Base-by-base conservation (phyloP, 2,888 invertebrate genomes). In the Rhagium mordax region DNA sequence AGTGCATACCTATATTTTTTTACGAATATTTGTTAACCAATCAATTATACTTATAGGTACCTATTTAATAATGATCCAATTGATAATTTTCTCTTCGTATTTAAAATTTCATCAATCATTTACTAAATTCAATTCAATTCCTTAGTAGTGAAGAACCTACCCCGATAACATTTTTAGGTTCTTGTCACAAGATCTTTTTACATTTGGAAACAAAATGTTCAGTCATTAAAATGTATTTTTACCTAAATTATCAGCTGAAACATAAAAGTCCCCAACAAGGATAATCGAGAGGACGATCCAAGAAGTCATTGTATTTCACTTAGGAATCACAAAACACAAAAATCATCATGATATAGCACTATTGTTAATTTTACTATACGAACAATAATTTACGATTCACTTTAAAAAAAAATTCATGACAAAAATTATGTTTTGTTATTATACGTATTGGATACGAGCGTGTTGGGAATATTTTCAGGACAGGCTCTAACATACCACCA, bases 191-290 rank as follows among this genome's bases (percentile, higher is more conserved):
- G 4, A 24, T 3, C n/a, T 18, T 27, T 24, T 15, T n/a, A n/a
- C n/a, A n/a, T n/a, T n/a, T n/a, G n/a, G n/a, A n/a, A n/a, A n/a
- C n/a, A n/a, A n/a, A n/a, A n/a, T n/a, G n/a, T n/a, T n/a, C n/a
- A n/a, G n/a, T n/a, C n/a, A n/a, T 24, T 4, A 24, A 4, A 24
- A 24, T 24, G 3, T 41, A 41, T 13, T 53, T 24, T 70, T 71
- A 75, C 75, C 75, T 73, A 75, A 73, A 73, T 75, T 75, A 59
- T 75, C 75, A 29, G 75, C 75, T 41, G 65, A 69, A 65, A 66
- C 73, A 55, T 66, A 73, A 69, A 73, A 66, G 62, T 66, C 66
- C 51, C 75, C 75, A 66, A 71, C 71, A 71, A 75, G 71, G 64
- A 71, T 57, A 27, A 71, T 48, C 41, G 66, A 60, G 59, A 73